Base-by-base conservation (phyloP, 2,888 invertebrate genomes). In the Carterocephalus palaemon region DNA sequence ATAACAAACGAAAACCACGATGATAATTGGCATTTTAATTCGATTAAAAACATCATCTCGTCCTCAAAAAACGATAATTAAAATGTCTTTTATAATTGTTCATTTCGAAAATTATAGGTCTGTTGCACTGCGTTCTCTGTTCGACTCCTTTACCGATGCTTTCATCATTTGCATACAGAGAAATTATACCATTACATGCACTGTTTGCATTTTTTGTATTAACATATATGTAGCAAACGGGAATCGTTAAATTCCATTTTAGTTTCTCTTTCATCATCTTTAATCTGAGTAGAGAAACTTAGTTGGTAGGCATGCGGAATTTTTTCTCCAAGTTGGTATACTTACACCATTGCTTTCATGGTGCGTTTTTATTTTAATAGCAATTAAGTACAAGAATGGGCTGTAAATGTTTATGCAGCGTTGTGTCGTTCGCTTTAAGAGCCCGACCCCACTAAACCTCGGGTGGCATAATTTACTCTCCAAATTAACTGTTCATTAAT, bases 311-410 rank as follows among this genome's bases (percentile, higher is more conserved):
- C 36, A 36, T 29, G 22, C 10, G 8, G 8, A 23, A 31, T 31
- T 45, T 36, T 39, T 37, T 17, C 36, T 31, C 20, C 43, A 31
- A 31, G 42, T n/a, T n/a, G n/a, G n/a, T n/a, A n/a, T 43, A 43
- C 29, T 28, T 69, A 67, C 63, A 62, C 64, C 67, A 71, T 75
- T 77, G 71, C 73, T 63, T 76, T 79, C 77, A 76, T 74, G 75
- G 79, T 74, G 66, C 68, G 76, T 81, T 82, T 80, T 83, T 81
- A 79, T 83, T 84, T 82, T 75, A 84, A 83, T 77, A 78, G 77
- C 81, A 83, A 83, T 83, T 84, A 83, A 81, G 69, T 71, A 69
- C 75, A 82, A 83, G 84, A 84, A 84, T 82, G 80, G 82, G 80
- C 72, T 71, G 80, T 84, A 79, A 84, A 82, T 64, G 74, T 80